Evolutionary conservation across 2,113 vertebrate genomes (phyloP).

Genomic region (Pogona vitticeps): DNA sequence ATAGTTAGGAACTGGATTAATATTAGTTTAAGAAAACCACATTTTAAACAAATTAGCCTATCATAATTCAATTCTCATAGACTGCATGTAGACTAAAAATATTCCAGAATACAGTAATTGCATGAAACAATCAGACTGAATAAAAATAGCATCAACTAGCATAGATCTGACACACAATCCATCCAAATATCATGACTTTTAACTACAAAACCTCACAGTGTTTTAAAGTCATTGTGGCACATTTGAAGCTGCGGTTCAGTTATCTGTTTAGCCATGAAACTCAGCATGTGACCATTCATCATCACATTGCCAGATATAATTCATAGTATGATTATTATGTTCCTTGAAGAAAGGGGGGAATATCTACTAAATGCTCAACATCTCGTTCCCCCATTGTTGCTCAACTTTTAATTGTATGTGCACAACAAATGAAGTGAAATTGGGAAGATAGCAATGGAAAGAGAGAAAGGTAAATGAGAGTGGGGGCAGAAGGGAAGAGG

Average conservation of each 20-base stretch:
- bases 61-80: no score
- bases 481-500: not conserved
- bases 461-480: not conserved
- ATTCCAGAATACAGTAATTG: not conserved
- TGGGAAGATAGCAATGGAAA: not conserved
- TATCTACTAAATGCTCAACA: not conserved
- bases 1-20: not conserved
- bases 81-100: not conserved
- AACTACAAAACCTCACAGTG: not conserved
- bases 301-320: not conserved
- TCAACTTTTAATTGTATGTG: conserved; percentile 36
- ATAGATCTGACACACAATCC: not conserved
- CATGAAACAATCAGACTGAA: not conserved
- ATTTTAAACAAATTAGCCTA: not conserved
- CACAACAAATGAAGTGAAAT: not conserved
- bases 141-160: not conserved
- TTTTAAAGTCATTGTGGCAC: not conserved
- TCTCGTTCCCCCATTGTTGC: conserved; percentile 64
- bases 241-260: not conserved
- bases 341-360: conserved; percentile 61
- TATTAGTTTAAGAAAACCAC: not conserved
- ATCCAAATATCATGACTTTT: not conserved
- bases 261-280: not conserved
- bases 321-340: not conserved
- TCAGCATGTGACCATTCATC: not conserved